Percentiles rank a stretch among this genome's conserved stretches.
Conservation (phyloP, 2,797 vertebrate genomes). For the Pangasius larnaudii region DNA sequence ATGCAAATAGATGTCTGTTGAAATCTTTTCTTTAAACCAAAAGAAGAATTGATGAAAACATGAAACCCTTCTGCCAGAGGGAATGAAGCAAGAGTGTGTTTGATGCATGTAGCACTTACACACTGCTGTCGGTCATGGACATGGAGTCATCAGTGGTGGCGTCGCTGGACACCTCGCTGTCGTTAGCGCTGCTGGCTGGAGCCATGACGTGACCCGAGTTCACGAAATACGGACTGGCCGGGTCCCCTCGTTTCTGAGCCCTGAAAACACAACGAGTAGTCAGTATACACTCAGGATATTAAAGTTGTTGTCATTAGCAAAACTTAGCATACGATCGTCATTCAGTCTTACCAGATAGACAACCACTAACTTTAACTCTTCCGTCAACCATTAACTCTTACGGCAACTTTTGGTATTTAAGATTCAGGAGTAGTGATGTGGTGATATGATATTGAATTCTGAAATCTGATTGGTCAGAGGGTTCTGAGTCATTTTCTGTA, state of each 20-base stretch:
- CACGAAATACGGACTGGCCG: constrained; percentile 87
- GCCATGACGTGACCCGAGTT: constrained; percentile 91
- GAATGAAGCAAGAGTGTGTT: neutral
- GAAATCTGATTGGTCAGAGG: neutral
- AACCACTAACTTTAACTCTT: neutral
- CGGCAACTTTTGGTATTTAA: neutral
- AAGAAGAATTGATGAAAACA: neutral
- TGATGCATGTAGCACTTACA: constrained; percentile 80
- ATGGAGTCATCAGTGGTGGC: constrained; percentile 93
- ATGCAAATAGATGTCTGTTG: neutral
- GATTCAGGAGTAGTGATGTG: neutral
- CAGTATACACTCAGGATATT: neutral
- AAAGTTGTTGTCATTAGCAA: neutral
- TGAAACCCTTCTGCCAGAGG: too few species aligned
- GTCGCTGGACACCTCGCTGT: constrained; percentile 95
- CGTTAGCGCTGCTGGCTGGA: constrained; percentile 91
- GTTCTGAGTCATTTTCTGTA: neutral
- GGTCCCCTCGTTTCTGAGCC: constrained; percentile 85
- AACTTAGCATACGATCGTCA: neutral
- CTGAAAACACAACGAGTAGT: constrained; percentile 65
- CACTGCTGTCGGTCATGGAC: constrained; percentile 96
- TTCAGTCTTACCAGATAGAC: neutral
- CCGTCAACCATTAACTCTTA: too few species aligned
- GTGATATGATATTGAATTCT: neutral
- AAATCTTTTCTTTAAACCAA: neutral